Conservation (phyloP, 1,140 invertebrate genomes). For the Hylaeus anthracinus region DNA sequence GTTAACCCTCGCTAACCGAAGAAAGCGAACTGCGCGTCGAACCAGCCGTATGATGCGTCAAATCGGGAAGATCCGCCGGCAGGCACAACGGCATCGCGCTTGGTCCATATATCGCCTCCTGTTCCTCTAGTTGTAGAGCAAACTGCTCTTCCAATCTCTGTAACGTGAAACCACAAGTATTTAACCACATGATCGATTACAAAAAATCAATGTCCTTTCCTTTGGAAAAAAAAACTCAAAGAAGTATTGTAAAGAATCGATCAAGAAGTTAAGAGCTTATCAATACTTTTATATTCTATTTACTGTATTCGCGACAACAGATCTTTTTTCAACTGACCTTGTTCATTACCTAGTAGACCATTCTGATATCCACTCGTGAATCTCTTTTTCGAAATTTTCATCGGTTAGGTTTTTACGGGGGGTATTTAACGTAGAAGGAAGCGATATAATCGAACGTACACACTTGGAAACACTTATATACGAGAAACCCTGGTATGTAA, state of each 20-base stretch:
- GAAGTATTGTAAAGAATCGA: too few relatives aligned
- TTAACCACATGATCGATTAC: neutral
- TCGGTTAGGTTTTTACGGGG: slow-evolving; percentile 35
- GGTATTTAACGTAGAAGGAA: slow-evolving; percentile 32
- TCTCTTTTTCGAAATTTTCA: slow-evolving; percentile 60
- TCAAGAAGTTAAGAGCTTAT: too few relatives aligned
- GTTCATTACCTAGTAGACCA: slow-evolving; percentile 54
- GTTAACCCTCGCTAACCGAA: slow-evolving; percentile 84
- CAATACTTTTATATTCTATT: neutral
- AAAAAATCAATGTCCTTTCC: neutral
- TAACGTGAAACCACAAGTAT: slow-evolving; percentile 56
- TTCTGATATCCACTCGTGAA: slow-evolving; percentile 65
- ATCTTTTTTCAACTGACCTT: slow-evolving; percentile 59
- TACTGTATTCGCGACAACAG: slow-evolving; percentile 37
- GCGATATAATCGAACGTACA: slow-evolving; percentile 42
- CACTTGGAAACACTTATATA: slow-evolving; percentile 44
- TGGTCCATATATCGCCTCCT: slow-evolving; percentile 88
- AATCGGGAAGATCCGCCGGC: slow-evolving; percentile 84
- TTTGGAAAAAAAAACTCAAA: neutral
- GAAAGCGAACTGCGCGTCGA: slow-evolving; percentile 87
- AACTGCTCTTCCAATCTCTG: slow-evolving; percentile 94
- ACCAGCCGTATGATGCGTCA: slow-evolving; percentile 81
- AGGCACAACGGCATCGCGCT: slow-evolving; percentile 82
- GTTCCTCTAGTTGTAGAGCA: slow-evolving; percentile 89
- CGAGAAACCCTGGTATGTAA: slow-evolving; percentile 23